Evolutionary conservation across 1,140 invertebrate species (phyloP).

Genomic region (Amphibalanus amphitrite): DNA sequence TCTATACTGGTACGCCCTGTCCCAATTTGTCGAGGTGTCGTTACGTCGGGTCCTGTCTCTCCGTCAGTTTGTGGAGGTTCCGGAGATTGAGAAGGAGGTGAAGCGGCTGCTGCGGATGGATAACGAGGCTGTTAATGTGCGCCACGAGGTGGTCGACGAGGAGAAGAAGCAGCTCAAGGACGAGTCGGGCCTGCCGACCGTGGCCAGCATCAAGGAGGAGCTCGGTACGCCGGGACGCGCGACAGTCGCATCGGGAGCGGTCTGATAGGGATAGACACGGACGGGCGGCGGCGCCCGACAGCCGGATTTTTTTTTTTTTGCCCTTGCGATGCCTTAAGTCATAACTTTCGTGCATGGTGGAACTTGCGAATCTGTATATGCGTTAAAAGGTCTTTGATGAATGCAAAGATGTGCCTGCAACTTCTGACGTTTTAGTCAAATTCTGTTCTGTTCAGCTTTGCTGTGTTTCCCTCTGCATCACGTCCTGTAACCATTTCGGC

Average conservation of each 20-base stretch:
- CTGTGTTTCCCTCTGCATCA: too few species aligned
- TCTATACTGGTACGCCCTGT: too few species aligned
- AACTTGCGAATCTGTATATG: too few species aligned
- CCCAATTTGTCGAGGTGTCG: background rate
- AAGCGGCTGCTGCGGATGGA: constrained; percentile 79
- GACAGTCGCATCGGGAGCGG: constrained; percentile 12
- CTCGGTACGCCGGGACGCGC: constrained; percentile 8
- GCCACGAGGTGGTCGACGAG: constrained; percentile 83
- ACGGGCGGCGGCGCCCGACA: constrained; percentile 2
- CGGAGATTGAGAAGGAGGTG: constrained; percentile 92
- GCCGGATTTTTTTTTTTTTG: too few species aligned
- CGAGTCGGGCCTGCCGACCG: constrained; percentile 10
- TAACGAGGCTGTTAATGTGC: constrained; percentile 73
- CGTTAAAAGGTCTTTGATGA: too few species aligned
- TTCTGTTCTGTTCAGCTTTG: too few species aligned
- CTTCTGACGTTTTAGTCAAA: too few species aligned
- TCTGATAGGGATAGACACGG: constrained; percentile 9
- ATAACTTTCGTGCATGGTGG: too few species aligned
- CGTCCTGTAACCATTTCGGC: too few species aligned
- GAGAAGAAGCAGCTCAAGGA: constrained; percentile 33
- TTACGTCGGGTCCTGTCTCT: too few species aligned
- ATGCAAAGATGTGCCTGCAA: too few species aligned
- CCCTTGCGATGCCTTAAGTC: too few species aligned
- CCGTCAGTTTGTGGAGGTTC: constrained; percentile 67
- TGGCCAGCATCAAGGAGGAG: constrained; percentile 5